Evolutionary conservation across 2,888 invertebrate genomes (phyloP), one percentile per base, ranked within the genome.

Genomic region (Lacanobia oleracea): DNA sequence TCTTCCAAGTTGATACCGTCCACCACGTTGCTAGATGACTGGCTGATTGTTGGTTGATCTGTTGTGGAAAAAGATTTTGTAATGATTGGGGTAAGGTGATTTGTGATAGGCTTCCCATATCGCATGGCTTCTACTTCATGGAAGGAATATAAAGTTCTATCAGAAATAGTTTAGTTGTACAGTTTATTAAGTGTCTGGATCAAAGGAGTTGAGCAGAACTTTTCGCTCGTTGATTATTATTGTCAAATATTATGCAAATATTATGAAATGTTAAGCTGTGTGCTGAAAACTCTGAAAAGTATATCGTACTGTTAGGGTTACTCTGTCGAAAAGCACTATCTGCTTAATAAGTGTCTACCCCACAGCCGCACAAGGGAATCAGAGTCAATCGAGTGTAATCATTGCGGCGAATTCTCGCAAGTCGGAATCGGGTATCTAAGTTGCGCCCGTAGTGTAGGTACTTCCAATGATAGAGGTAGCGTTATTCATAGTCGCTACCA

Each of bases 1-100:
- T 99, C 99, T 93, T 99, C 99, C 91, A 99, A 96, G 95, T 99
- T 99, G 90, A 99, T 99, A 66, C 99, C 99, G 92, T 99, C 99
- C 50, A 99, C 99, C 70, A 99, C 98, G 93, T 99, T 99, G 91
- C 98, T 98, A 84, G 98, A 98, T 65, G 98, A 98, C 94, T 99
- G 98, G 95, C 98, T 99, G 92, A 99, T 99, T 82, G 99, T 98
- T 75, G 98, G 98, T 94, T 98, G 98, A 96, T 98, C 98, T 98
- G 96, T 67, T 93, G 93, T 80, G 70, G 67, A 84, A 79, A 54
- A 67, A 64, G 8, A 61, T 59, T 66, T 72, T 65, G 57, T 79
- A 67, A 66, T 57, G 27, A 61, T 23, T 60, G 56, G 37, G 18
- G 40, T 45, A 10, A 65, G 16, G 54, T 33, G 18, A 33, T n/a